phyloP scores from a whole-genome alignment of 2,888 invertebrate species.

The Pristionchus fissidentatus region DNA sequence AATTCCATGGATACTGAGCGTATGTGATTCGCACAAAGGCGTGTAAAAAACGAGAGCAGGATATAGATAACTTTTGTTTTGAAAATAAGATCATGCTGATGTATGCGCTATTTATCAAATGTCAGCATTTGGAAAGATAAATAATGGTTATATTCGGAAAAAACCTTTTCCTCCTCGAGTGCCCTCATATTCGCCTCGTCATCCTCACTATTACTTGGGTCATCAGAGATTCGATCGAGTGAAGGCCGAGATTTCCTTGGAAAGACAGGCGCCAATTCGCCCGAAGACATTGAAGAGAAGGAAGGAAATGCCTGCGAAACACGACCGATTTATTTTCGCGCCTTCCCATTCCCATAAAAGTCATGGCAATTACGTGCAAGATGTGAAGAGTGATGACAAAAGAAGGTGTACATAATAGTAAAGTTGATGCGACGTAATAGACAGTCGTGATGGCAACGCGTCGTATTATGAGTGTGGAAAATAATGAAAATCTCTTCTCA shows the following conservation, averaged over 20 bases:
- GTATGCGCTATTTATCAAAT: no score
- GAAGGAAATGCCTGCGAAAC: not conserved
- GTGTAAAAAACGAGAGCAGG: no score
- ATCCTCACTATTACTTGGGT: constrained; percentile 26
- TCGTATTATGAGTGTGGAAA: no score
- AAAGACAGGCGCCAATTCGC: not conserved
- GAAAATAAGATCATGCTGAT: not conserved
- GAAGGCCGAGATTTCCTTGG: not conserved
- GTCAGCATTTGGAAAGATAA: no score
- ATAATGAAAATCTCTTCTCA: not conserved
- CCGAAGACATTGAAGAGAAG: not conserved
- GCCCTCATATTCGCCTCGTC: constrained; percentile 15
- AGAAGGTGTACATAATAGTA: not conserved
- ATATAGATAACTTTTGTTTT: not conserved
- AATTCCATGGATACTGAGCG: not conserved
- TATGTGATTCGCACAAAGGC: no score
- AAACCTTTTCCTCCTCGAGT: not conserved
- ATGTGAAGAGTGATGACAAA: not conserved
- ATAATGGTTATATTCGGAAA: not conserved
- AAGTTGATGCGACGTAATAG: not conserved
- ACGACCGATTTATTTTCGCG: not conserved
- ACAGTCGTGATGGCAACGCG: not conserved
- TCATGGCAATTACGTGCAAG: no score
- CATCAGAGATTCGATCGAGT: not conserved
- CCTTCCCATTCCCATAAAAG: not conserved